Evolutionary conservation across 92 coral and sea anemone genomes (phyloP).

Genomic region (Phenganax subtilis): DNA sequence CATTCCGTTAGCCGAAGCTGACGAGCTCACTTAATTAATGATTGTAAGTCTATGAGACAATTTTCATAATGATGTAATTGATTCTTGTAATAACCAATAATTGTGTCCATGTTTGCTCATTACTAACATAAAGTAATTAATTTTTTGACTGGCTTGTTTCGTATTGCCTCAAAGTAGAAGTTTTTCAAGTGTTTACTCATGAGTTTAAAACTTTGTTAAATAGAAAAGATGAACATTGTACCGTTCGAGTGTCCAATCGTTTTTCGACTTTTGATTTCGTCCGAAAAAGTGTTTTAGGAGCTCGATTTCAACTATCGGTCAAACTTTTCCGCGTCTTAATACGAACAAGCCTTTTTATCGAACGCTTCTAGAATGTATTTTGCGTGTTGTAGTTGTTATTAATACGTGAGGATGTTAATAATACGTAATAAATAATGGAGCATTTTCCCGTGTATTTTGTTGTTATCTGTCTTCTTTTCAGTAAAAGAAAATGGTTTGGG

Average conservation of each 20-base stretch:
- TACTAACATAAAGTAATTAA: not conserved
- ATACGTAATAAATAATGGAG: not conserved
- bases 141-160: not conserved
- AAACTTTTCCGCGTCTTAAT: not conserved
- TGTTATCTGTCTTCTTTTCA: too few species aligned
- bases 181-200: not conserved
- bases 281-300: too few species aligned
- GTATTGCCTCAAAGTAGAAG: not conserved
- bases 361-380: not conserved
- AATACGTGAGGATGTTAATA: not conserved
- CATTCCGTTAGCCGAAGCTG: constrained; percentile 39
- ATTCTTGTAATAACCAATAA: not conserved
- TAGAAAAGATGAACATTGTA: too few species aligned
- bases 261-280: too few species aligned
- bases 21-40: constrained; percentile 22
- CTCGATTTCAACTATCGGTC: not conserved
- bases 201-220: too few species aligned
- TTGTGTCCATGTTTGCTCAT: not conserved
- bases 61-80: constrained; percentile 25
- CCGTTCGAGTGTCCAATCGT: too few species aligned
- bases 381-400: not conserved
- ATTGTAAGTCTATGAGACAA: too few species aligned
- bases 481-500: too few species aligned
- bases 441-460: too few species aligned
- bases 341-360: not conserved